A percentile compares a stretch with the other conserved stretches of the same genome.
Conservation (phyloP, 1,140 invertebrate genomes). For the Harpegnathos saltator region DNA sequence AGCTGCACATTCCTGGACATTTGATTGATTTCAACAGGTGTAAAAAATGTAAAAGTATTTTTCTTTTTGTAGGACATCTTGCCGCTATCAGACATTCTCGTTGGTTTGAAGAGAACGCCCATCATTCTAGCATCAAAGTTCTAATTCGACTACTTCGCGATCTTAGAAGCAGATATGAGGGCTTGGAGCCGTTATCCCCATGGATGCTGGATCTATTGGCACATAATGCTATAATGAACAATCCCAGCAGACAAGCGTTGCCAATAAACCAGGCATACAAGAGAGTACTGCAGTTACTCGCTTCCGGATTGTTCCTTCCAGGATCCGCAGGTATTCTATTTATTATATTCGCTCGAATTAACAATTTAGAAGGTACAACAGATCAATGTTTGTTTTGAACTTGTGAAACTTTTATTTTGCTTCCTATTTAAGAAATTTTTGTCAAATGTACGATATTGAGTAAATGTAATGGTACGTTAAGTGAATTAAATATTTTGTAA, state of each 20-base stretch:
- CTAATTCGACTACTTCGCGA: slow-evolving; percentile 97
- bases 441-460: too few species aligned
- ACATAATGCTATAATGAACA: slow-evolving; percentile 98
- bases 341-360: slow-evolving; percentile 13
- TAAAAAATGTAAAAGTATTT: slow-evolving; percentile 73
- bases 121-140: slow-evolving; percentile 98
- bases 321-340: slow-evolving; percentile 95
- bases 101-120: slow-evolving; percentile 99
- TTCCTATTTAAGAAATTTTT: too few species aligned
- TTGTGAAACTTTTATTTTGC: slow-evolving; percentile 7
- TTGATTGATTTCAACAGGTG: background rate
- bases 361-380: background rate
- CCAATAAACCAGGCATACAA: slow-evolving; percentile 95
- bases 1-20: background rate
- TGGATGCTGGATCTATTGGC: slow-evolving; percentile 99
- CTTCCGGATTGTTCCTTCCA: slow-evolving; percentile 97
- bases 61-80: slow-evolving; percentile 89
- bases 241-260: slow-evolving; percentile 96
- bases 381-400: background rate
- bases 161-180: slow-evolving; percentile 94
- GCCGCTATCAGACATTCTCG: slow-evolving; percentile 97
- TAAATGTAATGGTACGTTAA: too few species aligned
- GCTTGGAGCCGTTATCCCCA: slow-evolving; percentile 95
- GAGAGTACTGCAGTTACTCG: slow-evolving; percentile 94
- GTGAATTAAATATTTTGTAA: too few species aligned